Conservation (phyloP, 2,888 invertebrate species). For the Syrphus vitripennis region DNA sequence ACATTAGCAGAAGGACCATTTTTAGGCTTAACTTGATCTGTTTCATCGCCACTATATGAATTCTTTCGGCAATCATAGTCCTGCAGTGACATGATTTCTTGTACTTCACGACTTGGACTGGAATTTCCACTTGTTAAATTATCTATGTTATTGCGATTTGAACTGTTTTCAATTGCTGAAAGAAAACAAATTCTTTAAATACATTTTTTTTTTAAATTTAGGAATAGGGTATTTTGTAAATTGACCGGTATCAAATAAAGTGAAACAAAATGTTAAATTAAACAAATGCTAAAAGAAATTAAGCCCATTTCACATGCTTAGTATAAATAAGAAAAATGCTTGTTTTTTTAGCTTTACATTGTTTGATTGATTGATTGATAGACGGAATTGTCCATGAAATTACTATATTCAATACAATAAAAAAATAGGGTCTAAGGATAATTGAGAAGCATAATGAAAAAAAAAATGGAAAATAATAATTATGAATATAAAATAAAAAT, state of each 20-base stretch:
- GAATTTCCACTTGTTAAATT: conserved; percentile 89
- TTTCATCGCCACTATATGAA: conserved; percentile 74
- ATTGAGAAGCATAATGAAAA: neutral
- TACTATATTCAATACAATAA: too few species aligned
- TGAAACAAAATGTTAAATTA: neutral
- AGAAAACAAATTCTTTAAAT: neutral
- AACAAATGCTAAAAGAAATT: neutral
- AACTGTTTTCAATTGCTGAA: conserved; percentile 56
- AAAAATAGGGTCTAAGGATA: too few species aligned
- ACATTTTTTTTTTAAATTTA: neutral
- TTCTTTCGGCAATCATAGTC: conserved; percentile 78
- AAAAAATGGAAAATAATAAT: neutral
- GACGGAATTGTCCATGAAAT: too few species aligned
- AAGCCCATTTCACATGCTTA: too few species aligned
- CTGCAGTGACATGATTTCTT: conserved; percentile 90
- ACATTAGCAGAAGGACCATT: conserved; percentile 49
- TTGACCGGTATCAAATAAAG: neutral
- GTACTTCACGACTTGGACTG: conserved; percentile 94
- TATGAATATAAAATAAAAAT: neutral
- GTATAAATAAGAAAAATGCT: too few species aligned
- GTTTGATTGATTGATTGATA: too few species aligned
- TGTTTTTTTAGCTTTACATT: too few species aligned
- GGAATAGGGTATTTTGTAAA: neutral
- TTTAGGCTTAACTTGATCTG: conserved; percentile 62
- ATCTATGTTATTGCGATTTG: conserved; percentile 72